Conservation (phyloP, 37 sponge, comb jelly and placozoan genomes). For the Oopsacas minuta region DNA sequence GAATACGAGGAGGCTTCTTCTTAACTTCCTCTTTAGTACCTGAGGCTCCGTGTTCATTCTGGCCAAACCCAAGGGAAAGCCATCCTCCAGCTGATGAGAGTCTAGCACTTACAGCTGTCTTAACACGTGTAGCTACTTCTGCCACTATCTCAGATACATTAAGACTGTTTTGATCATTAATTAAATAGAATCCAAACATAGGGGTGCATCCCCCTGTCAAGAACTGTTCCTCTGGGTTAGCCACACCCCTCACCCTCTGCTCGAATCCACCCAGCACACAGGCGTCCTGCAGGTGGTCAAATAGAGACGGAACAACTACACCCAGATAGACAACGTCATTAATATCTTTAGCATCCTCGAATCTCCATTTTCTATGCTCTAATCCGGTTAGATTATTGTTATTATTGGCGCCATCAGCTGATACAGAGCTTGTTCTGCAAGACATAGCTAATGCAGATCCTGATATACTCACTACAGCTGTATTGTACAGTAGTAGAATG, state of each 20-base stretch:
- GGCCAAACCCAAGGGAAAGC: neutral
- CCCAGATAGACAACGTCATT: neutral
- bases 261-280: constrained; percentile 52
- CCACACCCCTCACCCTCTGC: constrained; percentile 21
- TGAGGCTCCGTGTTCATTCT: neutral
- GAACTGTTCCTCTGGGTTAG: constrained; percentile 37
- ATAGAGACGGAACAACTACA: constrained; percentile 24
- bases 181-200: neutral
- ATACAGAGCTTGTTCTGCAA: neutral
- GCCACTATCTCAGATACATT: constrained; percentile 56
- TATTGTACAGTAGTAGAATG: neutral
- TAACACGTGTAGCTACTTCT: constrained; percentile 55
- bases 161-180: constrained; percentile 12
- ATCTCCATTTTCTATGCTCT: constrained; percentile 6
- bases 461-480: neutral
- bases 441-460: neutral
- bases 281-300: constrained; percentile 59
- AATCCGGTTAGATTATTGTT: neutral
- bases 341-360: neutral
- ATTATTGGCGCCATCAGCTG: neutral
- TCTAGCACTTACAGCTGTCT: constrained; percentile 39
- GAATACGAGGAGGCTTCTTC: neutral
- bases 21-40: neutral
- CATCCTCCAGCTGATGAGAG: constrained; percentile 1
- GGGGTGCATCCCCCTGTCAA: constrained; percentile 41